Evolutionary conservation across 2,797 vertebrate species (phyloP), one percentile per base, ranked within the genome.

Genomic region (Argya squamiceps): DNA sequence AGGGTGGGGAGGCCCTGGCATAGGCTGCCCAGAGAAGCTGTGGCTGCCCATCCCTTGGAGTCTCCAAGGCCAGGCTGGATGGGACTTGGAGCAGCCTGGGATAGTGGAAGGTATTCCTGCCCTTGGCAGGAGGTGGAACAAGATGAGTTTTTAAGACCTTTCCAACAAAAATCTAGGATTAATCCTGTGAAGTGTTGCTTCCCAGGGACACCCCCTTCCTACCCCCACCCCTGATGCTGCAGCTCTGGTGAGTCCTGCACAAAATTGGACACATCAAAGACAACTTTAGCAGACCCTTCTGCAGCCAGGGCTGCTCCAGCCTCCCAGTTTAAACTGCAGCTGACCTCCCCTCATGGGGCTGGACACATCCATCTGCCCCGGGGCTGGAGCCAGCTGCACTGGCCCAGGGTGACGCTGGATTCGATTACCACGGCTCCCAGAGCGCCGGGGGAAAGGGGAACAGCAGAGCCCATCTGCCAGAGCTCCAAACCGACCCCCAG

Each of bases 391-490:
- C 90, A 92, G 95, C 92, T 96, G 95, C 86, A 59, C 7, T 2
- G 26, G 1, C 89, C 73, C 90, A 18, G 41, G 94, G 94, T 27
- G 91, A 62, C 41, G 67, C 83, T 86, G 93, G 44, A 91, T 89
- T 68, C 19, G 49, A 93, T 96, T 88, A 81, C 74, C 1, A 65
- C 68, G 5, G 82, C 93, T 92, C 93, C 81, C 80, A 13, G 27
- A 47, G 88, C 50, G 0, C 67, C 3, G 1, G 3, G 80, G 88
- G 67, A 77, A 71, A 47, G 0, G 4, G 12, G 6, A 81, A 19
- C 46, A 46, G 92, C 93, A 64, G 91, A 74, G 2, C 52, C 95
- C 94, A 96, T 89, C 95, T 94, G 95, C 89, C 78, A 73, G 56
- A n/a, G 2, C 93, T 76, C 81, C 89, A 22, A 5, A 70, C 5